A percentile compares a stretch with the other conserved stretches of the same genome.
These are phyloP conservation scores for Henicopernis longicauda DNA, from an alignment of 2,113 vertebrate species.

Conservation along the genomic window DNA sequence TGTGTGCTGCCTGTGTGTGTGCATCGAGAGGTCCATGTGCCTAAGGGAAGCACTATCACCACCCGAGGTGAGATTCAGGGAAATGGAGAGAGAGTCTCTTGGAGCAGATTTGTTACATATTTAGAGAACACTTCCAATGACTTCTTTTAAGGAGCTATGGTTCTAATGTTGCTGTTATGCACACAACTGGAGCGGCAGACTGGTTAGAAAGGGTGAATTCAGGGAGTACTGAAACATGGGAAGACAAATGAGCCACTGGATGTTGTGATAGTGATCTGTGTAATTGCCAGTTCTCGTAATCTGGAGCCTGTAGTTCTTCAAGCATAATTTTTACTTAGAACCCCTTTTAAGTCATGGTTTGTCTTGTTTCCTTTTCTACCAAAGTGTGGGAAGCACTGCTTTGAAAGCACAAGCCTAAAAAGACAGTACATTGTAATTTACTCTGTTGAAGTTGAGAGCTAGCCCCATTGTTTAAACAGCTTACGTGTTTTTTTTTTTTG, in stretches of 20 bases:
- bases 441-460: neutral
- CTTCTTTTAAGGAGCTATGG: neutral
- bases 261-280: too few relatives aligned
- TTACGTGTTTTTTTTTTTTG: neutral
- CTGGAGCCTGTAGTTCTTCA: neutral
- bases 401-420: neutral
- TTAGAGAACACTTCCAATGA: neutral
- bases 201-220: neutral
- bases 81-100: neutral
- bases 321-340: neutral
- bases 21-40: accelerated
- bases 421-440: neutral
- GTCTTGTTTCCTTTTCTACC: neutral
- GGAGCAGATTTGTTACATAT: neutral
- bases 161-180: neutral
- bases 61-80: neutral
- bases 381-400: neutral
- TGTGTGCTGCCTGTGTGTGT: neutral
- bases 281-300: neutral
- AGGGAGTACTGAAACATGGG: too few relatives aligned
- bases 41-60: neutral
- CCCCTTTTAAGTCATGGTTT: neutral
- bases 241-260: neutral
- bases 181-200: neutral
- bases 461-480: neutral